A percentile compares a stretch with the other conserved stretches of the same genome.
phyloP scores from a whole-genome alignment of 2,797 vertebrate genomes.

The Coendou prehensilis region DNA sequence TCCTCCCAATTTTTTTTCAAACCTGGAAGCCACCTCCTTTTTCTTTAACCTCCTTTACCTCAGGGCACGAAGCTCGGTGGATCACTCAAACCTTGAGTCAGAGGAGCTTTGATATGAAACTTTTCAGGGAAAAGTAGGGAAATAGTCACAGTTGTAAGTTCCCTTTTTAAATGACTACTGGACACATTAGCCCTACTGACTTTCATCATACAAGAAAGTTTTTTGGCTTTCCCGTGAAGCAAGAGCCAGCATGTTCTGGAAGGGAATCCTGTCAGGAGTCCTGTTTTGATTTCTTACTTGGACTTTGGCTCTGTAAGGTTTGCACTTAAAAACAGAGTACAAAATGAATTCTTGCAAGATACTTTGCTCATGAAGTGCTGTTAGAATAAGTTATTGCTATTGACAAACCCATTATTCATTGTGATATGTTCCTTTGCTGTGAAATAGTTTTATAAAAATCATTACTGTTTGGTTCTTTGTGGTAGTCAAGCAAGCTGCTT shows the following conservation, averaged over 20 bases:
- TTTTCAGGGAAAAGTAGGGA: slow-evolving; percentile 48
- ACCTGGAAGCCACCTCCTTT: slow-evolving; percentile 74
- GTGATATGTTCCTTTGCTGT: slow-evolving; percentile 54
- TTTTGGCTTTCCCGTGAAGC: slow-evolving; percentile 72
- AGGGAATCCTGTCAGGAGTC: slow-evolving; percentile 69
- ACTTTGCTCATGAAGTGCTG: slow-evolving; percentile 62
- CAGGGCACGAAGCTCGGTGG: slow-evolving; percentile 71
- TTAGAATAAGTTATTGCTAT: slow-evolving; percentile 64
- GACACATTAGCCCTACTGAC: slow-evolving; percentile 11
- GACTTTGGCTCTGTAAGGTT: slow-evolving; percentile 67
- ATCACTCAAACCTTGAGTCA: slow-evolving; percentile 63
- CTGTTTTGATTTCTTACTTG: slow-evolving; percentile 72
- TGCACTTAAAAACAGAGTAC: slow-evolving; percentile 4
- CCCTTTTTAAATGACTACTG: slow-evolving; percentile 52
- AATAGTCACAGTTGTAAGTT: slow-evolving; percentile 48
- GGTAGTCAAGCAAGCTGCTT: neutral
- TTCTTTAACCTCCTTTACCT: slow-evolving; percentile 63
- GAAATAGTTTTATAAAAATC: slow-evolving; percentile 59
- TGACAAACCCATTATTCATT: slow-evolving; percentile 72
- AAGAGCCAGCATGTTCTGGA: slow-evolving; percentile 76
- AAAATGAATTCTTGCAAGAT: slow-evolving; percentile 70
- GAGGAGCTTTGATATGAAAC: slow-evolving; percentile 40
- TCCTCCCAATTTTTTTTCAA: slow-evolving; percentile 73
- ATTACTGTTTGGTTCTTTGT: slow-evolving; percentile 56
- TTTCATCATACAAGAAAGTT: slow-evolving; percentile 68